These are phyloP conservation scores for Onychostoma macrolepis DNA, from an alignment of 2,113 vertebrate genomes.

Conservation along the genomic window DNA sequence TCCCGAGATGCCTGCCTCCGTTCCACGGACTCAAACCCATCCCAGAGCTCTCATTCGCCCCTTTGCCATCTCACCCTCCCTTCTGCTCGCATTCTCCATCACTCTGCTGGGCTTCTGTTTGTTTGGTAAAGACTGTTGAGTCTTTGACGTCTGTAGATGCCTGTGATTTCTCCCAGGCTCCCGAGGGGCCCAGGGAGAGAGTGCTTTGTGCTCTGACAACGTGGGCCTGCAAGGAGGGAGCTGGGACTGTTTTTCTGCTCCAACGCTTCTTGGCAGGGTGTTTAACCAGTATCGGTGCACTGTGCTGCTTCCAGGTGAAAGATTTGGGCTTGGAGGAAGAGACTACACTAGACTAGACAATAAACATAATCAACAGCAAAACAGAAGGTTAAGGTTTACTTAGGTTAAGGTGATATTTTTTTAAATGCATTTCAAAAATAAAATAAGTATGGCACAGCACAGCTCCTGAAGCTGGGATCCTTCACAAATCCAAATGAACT, in stretches of 20 bases:
- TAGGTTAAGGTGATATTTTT: background rate
- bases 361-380: slow-evolving; percentile 15
- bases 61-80: slow-evolving; percentile 2
- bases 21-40: slow-evolving; percentile 16
- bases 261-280: slow-evolving; percentile 69
- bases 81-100: slow-evolving; percentile 38
- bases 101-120: slow-evolving; percentile 56
- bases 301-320: slow-evolving; percentile 70
- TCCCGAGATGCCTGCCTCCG: background rate
- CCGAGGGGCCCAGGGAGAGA: slow-evolving; percentile 73
- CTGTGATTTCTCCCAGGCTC: slow-evolving; percentile 76
- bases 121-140: slow-evolving; percentile 61
- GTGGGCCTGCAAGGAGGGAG: slow-evolving; percentile 64
- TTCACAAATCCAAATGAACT: too few species aligned
- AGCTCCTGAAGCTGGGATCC: too few species aligned
- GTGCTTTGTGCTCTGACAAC: slow-evolving; percentile 78
- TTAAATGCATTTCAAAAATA: too few species aligned
- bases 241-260: slow-evolving; percentile 66
- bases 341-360: slow-evolving; percentile 21
- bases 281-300: slow-evolving; percentile 69
- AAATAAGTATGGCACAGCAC: background rate
- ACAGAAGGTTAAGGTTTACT: background rate
- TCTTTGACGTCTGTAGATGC: slow-evolving; percentile 71
- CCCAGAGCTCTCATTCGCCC: background rate
- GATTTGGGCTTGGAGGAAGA: slow-evolving; percentile 60